Base-by-base conservation (phyloP, 2,797 vertebrate species). In the Iguana delicatissima region DNA sequence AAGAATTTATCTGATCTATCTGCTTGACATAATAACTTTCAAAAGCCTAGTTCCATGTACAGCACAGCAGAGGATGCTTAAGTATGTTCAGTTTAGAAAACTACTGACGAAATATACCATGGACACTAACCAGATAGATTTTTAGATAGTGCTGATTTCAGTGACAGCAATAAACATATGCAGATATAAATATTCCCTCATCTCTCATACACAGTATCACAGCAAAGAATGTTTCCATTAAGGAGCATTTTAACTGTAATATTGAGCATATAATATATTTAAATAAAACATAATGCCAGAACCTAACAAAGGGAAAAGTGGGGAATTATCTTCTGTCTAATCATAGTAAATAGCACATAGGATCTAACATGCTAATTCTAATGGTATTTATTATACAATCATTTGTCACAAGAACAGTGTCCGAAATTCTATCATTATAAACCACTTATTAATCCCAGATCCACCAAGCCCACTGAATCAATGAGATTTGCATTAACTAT, bases 1-100 rank as follows among this genome's bases (percentile, higher is more conserved):
- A 67, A 89, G 32, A 84, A 64, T 84, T 67, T 32, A 57, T 38
- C 32, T 50, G 29, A 89, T n/a, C 88, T 29, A 52, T 72, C 74
- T 89, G 24, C 52, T 89, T 74, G 69, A 62, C 32, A 74, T 67
- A 55, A 80, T 85, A 35, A 69, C 62, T 80, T 85, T n/a, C 80
- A 26, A 32, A 85, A 80, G 62, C 62, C 32, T 80, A 85, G 22
- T 62, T 29, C 32, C 59, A 29, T 57, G 59, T 86, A 52, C 42
- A 73, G 18, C 22, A 72, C 14, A 85, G 77, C 16, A 38, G 50
- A 9, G 0, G 18, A 80, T 46, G 16, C 29, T 42, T 67, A 52
- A 52, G 26, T 26, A 50, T 18, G 2, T 32, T 69, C 69, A 85
- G 7, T 57, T 62, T 32, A 79, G 57, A 89, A 46, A 90, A 52